These are phyloP conservation scores for Phyllotis vaccarum DNA, from an alignment of 2,797 vertebrate genomes.

Conservation along the genomic window DNA sequence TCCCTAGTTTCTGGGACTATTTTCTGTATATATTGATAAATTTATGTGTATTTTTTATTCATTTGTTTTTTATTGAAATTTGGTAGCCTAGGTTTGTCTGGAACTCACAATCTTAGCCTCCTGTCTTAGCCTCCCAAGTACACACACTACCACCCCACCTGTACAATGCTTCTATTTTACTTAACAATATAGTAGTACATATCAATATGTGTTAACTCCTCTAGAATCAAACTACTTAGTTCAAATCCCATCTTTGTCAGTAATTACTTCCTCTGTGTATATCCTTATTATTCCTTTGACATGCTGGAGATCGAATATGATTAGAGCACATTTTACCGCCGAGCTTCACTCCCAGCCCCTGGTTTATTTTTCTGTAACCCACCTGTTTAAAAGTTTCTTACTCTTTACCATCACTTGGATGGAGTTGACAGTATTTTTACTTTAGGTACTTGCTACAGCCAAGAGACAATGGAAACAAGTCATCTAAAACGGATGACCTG, in stretches of 20 bases:
- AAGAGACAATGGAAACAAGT: slow-evolving; percentile 96
- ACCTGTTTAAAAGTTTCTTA: not conserved
- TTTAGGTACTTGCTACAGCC: slow-evolving; percentile 97
- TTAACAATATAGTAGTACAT: not conserved
- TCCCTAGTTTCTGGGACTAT: slow-evolving; percentile 42
- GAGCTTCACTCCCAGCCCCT: not conserved
- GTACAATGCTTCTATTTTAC: not conserved
- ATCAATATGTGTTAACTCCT: slow-evolving; percentile 1
- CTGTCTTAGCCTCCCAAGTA: not conserved
- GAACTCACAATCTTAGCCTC: not conserved
- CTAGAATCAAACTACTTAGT: not conserved
- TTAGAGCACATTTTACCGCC: not conserved
- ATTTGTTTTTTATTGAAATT: not conserved
- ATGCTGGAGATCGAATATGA: not conserved
- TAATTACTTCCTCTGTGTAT: slow-evolving; percentile 10
- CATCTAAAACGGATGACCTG: slow-evolving; percentile 95
- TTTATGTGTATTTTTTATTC: not conserved
- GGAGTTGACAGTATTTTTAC: slow-evolving; percentile 59
- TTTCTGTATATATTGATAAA: not conserved
- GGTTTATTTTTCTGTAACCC: not conserved
- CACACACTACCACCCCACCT: not conserved
- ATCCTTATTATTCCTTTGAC: not conserved
- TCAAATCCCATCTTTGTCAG: not conserved
- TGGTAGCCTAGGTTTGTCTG: not conserved
- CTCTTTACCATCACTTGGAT: not conserved